Evolutionary conservation across 2,888 invertebrate species (phyloP), one percentile per base, ranked within the genome.

Genomic region (Tinea trinotella): DNA sequence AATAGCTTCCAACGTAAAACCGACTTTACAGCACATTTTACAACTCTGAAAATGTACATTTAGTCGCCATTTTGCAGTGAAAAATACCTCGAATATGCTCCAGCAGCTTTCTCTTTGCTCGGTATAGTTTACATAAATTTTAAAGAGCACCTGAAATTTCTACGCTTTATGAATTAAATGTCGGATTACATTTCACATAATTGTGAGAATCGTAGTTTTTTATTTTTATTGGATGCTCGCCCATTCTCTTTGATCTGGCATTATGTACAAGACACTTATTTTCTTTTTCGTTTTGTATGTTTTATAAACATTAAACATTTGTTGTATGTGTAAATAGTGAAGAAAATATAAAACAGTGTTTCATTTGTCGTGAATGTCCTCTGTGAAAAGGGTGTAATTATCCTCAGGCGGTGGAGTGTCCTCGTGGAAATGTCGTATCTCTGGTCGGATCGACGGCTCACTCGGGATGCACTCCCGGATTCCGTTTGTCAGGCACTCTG

Each of bases 381-480:
- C 22, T n/a, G 70, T 82, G 79, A 84, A 83, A 83, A 78, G 70
- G 71, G 67, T 64, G 78, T 79, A 82, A 83, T 84, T 79, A 82
- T 78, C 78, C 69, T 71, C 71, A 73, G 75, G 74, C 76, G 69
- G 71, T 70, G 70, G 76, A 80, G 79, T 80, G 81, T 78, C 72
- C 72, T 71, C 76, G 75, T 79, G 74, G 68, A 64, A 76, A 73
- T 79, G 76, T 76, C 76, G 80, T 84, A 84, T 84, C 84, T 79
- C 76, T 74, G 70, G 70, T 66, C 80, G 76, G 83, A 84, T 84
- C 85, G 80, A 78, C 78, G 68, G 73, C 76, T 76, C 81, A 75
- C 78, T 80, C 76, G 76, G 80, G 80, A 71, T 76, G 79, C 77
- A 80, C 83, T 84, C 76, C 76, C 72, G 74, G 74, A 84, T 84